A percentile compares a stretch with the other conserved stretches of the same genome.
Evolutionary conservation across 30 jellyfish, hydroid and myxozoan genomes (phyloP).

Genomic region (Aurelia aurita): DNA sequence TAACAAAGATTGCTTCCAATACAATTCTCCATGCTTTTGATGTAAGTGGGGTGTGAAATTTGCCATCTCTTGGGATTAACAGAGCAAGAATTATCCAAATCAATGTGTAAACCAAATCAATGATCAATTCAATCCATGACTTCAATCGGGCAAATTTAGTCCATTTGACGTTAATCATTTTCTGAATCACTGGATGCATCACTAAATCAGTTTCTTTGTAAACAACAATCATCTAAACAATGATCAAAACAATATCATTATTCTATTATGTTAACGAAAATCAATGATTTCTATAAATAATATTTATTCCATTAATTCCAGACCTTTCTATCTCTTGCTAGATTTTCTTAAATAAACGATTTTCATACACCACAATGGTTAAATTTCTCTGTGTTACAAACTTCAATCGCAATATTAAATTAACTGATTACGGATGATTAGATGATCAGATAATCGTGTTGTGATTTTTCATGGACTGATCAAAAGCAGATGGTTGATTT

Average conservation of each 20-base stretch:
- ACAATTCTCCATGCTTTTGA: constrained; percentile 83
- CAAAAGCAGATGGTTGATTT: no score
- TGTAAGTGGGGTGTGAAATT: constrained; percentile 65
- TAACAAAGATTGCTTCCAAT: constrained; percentile 71
- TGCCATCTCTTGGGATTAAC: constrained; percentile 68
- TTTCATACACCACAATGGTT: no score
- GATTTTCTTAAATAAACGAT: no score
- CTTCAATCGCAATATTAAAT: no score
- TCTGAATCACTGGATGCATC: constrained; percentile 90
- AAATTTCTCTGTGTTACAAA: no score
- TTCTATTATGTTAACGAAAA: no score
- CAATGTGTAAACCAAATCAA: constrained; percentile 57
- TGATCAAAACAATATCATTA: neutral
- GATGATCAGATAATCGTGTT: no score
- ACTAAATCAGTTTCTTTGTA: constrained; percentile 74
- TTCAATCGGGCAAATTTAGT: constrained; percentile 64
- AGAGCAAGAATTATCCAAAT: constrained; percentile 79
- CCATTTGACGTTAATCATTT: constrained; percentile 86
- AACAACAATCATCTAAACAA: constrained; percentile 74
- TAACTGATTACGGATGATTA: no score
- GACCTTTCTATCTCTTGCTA: no score
- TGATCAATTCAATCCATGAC: constrained; percentile 52
- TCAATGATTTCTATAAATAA: no score
- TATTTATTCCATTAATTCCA: no score
- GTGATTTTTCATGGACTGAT: no score